Conservation (phyloP, 2,113 vertebrate species). For the Pseudopipra pipra region DNA sequence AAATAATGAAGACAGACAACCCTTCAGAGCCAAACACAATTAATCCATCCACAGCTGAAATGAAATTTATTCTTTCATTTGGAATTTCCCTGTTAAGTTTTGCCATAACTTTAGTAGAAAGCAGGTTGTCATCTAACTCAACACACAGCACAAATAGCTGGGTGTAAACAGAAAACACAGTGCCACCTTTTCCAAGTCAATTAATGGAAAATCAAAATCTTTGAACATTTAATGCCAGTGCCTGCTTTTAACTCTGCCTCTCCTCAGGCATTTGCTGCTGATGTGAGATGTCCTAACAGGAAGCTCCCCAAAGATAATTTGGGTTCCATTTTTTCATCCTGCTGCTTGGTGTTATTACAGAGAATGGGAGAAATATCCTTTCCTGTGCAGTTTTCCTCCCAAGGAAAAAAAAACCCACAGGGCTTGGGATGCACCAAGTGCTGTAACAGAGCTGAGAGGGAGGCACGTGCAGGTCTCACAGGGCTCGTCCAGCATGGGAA, state of each 20-base stretch:
- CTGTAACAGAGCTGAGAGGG: background rate
- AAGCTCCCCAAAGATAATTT: background rate
- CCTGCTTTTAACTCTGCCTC: background rate
- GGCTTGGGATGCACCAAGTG: background rate
- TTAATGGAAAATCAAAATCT: background rate
- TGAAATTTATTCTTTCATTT: background rate
- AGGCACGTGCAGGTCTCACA: background rate
- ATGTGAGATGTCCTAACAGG: background rate
- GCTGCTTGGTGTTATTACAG: background rate
- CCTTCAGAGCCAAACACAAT: background rate
- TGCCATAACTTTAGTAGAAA: background rate
- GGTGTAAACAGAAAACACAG: background rate
- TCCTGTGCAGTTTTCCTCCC: background rate
- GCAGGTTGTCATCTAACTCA: background rate
- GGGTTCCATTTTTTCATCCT: background rate
- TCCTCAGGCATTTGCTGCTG: background rate
- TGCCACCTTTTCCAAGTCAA: background rate
- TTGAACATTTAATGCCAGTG: background rate
- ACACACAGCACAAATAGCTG: background rate
- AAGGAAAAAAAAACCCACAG: background rate
- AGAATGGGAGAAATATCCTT: background rate
- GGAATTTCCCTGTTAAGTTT: background rate
- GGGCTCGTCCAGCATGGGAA: background rate
- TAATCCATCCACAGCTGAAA: background rate
- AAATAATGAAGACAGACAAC: slow-evolving; percentile 25